Evolutionary conservation across 1,140 invertebrate species (phyloP).

Genomic region (Halesus radiatus): DNA sequence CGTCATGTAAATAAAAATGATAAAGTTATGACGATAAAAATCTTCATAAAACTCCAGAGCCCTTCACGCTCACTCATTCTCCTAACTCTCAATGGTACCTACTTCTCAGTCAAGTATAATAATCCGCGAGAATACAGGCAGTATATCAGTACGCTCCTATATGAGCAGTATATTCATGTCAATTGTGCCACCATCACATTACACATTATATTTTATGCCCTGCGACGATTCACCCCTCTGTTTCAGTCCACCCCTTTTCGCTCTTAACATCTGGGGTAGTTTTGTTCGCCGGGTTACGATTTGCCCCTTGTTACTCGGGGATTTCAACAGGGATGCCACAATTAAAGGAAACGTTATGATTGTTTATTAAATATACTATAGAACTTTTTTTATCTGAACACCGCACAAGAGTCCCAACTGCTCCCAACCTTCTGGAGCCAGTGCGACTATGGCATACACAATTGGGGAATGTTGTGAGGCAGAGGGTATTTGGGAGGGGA

Average conservation of each 20-base stretch:
- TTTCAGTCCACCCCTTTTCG: conserved; percentile 14
- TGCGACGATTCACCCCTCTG: not conserved
- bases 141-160: not conserved
- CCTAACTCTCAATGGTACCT: no score
- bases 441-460: no score
- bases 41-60: not conserved
- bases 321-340: not conserved
- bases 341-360: no score
- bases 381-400: no score
- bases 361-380: no score
- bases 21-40: conserved; percentile 11
- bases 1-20: conserved; percentile 16
- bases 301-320: conserved; percentile 45
- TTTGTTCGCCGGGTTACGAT: conserved; percentile 40
- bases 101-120: no score
- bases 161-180: not conserved
- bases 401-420: no score
- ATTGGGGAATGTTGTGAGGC: no score
- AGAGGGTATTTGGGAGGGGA: no score
- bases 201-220: conserved; percentile 5
- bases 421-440: no score
- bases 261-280: conserved; percentile 42
- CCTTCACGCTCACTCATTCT: no score
- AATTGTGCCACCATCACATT: conserved; percentile 13
- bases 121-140: not conserved